These are phyloP conservation scores for Monoplex corrugatus DNA, from an alignment of 2,888 invertebrate species.

Conservation along the genomic window DNA sequence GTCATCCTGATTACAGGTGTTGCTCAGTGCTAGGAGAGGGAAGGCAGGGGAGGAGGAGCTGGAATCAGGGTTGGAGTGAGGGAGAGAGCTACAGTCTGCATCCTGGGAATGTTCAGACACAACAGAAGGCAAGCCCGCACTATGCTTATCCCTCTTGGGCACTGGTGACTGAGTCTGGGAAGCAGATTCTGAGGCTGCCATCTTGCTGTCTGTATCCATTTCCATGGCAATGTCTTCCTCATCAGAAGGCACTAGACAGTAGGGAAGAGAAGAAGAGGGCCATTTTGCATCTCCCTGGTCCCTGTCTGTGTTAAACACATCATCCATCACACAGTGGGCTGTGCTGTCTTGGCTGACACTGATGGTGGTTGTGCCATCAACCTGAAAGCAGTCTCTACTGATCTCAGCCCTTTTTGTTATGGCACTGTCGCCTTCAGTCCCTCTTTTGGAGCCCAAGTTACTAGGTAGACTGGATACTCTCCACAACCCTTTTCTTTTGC, in stretches of 20 bases:
- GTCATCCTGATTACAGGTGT: background rate
- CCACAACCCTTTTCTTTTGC: background rate
- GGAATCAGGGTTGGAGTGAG: conserved; percentile 48
- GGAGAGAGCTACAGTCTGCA: conserved; percentile 50
- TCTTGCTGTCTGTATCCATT: conserved; percentile 12
- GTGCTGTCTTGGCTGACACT: too few relatives aligned
- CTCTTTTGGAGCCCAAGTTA: background rate
- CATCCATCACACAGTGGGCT: too few relatives aligned
- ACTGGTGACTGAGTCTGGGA: conserved; percentile 23
- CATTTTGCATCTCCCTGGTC: background rate
- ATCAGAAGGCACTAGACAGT: background rate
- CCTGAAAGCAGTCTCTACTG: too few relatives aligned
- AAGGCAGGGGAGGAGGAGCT: conserved; percentile 42
- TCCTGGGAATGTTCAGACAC: conserved; percentile 50
- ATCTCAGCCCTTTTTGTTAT: too few relatives aligned
- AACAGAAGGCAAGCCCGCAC: conserved; percentile 27
- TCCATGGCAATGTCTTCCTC: background rate
- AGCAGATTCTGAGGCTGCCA: conserved; percentile 18
- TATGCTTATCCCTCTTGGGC: conserved; percentile 23
- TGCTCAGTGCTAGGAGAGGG: conserved; percentile 25
- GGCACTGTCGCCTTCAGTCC: background rate
- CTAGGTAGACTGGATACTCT: background rate
- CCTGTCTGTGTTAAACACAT: background rate
- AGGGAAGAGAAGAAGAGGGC: background rate
- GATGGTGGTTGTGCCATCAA: too few relatives aligned